Percentiles rank a stretch among this genome's conserved stretches.
These are phyloP conservation scores for Cyprinus carpio DNA, from an alignment of 2,113 vertebrate species.

Conservation along the genomic window DNA sequence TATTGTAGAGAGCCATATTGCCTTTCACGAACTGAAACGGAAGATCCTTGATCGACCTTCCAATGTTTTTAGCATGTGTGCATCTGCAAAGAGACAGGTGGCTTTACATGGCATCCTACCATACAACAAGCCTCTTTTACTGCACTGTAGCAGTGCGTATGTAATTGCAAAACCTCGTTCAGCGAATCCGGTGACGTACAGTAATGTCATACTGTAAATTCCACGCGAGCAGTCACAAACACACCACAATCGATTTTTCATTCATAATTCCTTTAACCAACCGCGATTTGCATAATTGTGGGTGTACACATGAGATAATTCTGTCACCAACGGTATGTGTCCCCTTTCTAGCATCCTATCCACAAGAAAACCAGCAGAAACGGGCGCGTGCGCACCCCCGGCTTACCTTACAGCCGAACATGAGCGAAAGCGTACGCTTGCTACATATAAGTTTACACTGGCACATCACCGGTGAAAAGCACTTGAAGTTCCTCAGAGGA, in stretches of 20 bases:
- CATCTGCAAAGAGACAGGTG: slow-evolving; percentile 17
- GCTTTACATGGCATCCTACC: neutral
- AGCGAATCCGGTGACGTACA: neutral
- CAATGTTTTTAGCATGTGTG: neutral
- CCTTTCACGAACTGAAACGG: neutral
- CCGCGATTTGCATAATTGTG: neutral
- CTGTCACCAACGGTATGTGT: neutral
- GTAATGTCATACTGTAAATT: neutral
- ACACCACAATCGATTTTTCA: neutral
- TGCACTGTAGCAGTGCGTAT: neutral
- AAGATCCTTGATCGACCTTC: slow-evolving; percentile 3
- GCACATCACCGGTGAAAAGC: slow-evolving; percentile 83
- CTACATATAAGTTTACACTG: slow-evolving; percentile 85
- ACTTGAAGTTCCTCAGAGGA: slow-evolving; percentile 78
- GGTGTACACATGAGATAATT: neutral
- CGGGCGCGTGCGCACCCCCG: neutral
- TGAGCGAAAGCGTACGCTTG: slow-evolving; percentile 82
- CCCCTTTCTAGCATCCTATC: neutral
- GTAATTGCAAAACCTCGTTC: neutral
- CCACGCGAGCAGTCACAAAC: neutral
- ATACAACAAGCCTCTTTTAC: neutral
- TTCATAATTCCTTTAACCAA: neutral
- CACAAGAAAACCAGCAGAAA: neutral
- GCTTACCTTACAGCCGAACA: slow-evolving; percentile 86
- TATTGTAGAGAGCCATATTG: neutral